Conservation (phyloP, 2,888 invertebrate genomes). For the Mantis religiosa region DNA sequence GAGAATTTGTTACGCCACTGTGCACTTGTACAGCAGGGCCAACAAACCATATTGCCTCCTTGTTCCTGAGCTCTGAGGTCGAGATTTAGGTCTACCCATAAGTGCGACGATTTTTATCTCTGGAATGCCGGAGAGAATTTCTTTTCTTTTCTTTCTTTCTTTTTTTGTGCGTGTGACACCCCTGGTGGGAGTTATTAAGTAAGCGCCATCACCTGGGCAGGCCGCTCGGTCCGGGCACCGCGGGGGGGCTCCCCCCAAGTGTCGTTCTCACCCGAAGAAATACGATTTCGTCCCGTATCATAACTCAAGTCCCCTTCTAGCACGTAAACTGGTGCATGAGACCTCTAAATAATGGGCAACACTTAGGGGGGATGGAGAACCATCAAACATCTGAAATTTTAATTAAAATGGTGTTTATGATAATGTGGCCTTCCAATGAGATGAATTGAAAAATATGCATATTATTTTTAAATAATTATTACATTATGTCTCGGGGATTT, state of each 20-base stretch:
- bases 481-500: too few relatives aligned
- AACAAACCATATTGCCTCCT: background rate
- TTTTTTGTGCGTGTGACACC: background rate
- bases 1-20: background rate
- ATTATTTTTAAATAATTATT: too few relatives aligned
- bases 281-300: slow-evolving; percentile 12
- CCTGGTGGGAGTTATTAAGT: slow-evolving; percentile 13
- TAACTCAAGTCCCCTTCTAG: slow-evolving; percentile 2
- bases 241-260: background rate
- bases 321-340: background rate
- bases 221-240: background rate
- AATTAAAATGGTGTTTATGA: background rate
- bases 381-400: background rate
- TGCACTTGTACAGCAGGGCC: background rate
- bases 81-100: background rate
- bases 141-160: background rate
- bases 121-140: background rate
- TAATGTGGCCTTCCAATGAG: background rate
- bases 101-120: background rate
- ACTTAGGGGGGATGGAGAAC: background rate
- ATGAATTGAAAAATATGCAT: background rate
- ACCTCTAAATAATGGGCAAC: background rate
- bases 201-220: slow-evolving; percentile 13
- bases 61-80: background rate
- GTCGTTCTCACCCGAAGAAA: slow-evolving; percentile 16